Conservation (phyloP, 1,140 invertebrate genomes). For the Nephila pilipes region DNA sequence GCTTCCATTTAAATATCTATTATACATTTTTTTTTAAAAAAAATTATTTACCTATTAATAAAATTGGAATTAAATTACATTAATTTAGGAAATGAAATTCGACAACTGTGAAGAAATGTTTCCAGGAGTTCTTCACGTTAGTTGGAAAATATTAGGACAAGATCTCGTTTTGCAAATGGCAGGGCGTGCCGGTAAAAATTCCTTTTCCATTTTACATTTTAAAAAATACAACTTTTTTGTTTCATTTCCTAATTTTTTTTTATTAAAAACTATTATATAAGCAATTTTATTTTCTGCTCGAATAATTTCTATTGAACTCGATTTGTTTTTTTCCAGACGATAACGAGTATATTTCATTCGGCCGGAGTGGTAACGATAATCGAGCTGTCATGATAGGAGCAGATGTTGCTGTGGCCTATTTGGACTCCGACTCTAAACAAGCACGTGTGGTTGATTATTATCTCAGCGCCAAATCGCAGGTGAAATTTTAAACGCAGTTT, state of each 20-base stretch:
- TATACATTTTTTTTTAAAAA: too few species aligned
- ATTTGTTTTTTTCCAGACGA: constrained; percentile 47
- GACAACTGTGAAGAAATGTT: constrained; percentile 87
- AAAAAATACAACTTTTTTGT: not conserved
- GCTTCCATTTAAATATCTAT: too few species aligned
- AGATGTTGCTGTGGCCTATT: constrained; percentile 90
- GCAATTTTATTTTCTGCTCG: too few species aligned
- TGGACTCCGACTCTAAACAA: constrained; percentile 87
- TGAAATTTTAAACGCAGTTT: constrained; percentile 80
- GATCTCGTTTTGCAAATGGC: constrained; percentile 92
- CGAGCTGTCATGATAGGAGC: constrained; percentile 91
- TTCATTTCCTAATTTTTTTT: too few species aligned
- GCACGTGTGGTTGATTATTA: constrained; percentile 89
- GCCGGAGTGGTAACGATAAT: constrained; percentile 87
- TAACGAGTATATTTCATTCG: constrained; percentile 93
- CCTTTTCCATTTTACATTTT: not conserved
- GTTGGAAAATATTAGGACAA: constrained; percentile 95
- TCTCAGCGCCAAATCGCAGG: constrained; percentile 90
- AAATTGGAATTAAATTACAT: too few species aligned
- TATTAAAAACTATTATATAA: too few species aligned
- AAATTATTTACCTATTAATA: too few species aligned
- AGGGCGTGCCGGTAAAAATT: constrained; percentile 86
- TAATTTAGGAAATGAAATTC: constrained; percentile 83
- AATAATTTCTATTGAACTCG: not conserved
- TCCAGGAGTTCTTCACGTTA: constrained; percentile 87